Percentiles rank a stretch among this genome's conserved stretches.
phyloP scores from a whole-genome alignment of 1,140 invertebrate genomes.

The Brachionus plicatilis region DNA sequence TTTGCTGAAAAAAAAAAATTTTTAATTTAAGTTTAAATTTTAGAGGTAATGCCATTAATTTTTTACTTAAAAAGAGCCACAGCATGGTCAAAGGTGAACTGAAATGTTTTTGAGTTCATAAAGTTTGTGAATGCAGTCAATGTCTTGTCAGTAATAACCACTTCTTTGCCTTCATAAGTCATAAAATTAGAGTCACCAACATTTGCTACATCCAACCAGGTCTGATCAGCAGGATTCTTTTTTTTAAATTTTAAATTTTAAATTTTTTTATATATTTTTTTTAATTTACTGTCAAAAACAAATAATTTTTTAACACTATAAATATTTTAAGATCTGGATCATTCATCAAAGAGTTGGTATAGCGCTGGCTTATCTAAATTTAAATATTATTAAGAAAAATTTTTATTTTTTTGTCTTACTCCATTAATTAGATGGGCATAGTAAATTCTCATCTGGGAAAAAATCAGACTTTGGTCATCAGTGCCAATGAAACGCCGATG shows the following conservation, averaged over 20 bases:
- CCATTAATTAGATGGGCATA: background rate
- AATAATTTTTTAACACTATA: background rate
- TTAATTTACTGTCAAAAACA: conserved; percentile 1
- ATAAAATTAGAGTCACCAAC: background rate
- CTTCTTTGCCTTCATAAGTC: background rate
- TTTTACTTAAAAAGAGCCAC: background rate
- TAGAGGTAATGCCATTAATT: background rate
- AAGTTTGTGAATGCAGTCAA: background rate
- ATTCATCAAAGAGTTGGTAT: background rate
- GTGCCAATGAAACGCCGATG: background rate
- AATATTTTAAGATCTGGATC: background rate
- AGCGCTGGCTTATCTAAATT: background rate
- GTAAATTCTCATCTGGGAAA: conserved; percentile 17
- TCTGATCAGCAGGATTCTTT: background rate
- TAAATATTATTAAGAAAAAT: background rate
- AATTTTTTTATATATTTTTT: background rate
- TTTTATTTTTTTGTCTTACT: background rate
- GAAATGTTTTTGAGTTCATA: conserved; percentile 1
- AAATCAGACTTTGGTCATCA: background rate
- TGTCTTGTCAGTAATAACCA: background rate
- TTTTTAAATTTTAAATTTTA: background rate
- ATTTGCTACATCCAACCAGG: background rate
- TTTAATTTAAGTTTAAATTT: background rate
- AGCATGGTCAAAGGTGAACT: conserved; percentile 8
- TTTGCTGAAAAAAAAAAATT: background rate